Base-by-base conservation (phyloP, 1,140 invertebrate species). In the Cotesia glomerata region DNA sequence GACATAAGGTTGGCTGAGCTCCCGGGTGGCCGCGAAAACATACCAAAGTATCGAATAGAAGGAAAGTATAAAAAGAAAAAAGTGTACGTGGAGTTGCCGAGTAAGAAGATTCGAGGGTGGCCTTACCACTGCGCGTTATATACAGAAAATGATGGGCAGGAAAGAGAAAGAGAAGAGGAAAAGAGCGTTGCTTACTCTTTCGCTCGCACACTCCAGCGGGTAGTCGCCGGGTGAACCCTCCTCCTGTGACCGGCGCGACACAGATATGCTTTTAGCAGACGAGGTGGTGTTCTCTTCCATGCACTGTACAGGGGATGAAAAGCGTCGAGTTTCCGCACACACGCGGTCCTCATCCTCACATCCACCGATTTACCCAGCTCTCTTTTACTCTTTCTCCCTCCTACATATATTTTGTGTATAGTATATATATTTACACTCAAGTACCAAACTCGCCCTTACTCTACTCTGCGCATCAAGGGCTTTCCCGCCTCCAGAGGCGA, bases 221-320 rank as follows among this genome's bases (percentile, higher is more conserved):
- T 61, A 58, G 26, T 54, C 63, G 54, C 35, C 39, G 71, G 64
- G 36, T 45, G 56, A 72, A 67, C 52, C 56, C 63, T 67, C 72
- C 75, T 72, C 72, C 72, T 65, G 68, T 76, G 75, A 76, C 70
- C 76, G 73, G 61, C 73, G 71, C 76, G 75, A 79, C 78, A 79
- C 75, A 79, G 78, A 78, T 79, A 79, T 79, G 78, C 78, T 79
- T 79, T 79, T 79, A 79, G 78, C 73, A 69, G 73, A 71, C 71
- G 75, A 66, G 73, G 78, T 75, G 73, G 73, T 67, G 73, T 74
- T 72, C 62, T 11, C 61, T 75, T 14, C 36, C 26, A 26, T 26
- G 26, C 62, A 66, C 39, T 9, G 7, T 45, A 36, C 34, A 69
- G 63, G 52, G 65, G 59, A 72, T 65, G 69, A 35, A 58, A 58